These are phyloP conservation scores for Chloroceryle aenea DNA, from an alignment of 2,113 vertebrate genomes.

Conservation along the genomic window DNA sequence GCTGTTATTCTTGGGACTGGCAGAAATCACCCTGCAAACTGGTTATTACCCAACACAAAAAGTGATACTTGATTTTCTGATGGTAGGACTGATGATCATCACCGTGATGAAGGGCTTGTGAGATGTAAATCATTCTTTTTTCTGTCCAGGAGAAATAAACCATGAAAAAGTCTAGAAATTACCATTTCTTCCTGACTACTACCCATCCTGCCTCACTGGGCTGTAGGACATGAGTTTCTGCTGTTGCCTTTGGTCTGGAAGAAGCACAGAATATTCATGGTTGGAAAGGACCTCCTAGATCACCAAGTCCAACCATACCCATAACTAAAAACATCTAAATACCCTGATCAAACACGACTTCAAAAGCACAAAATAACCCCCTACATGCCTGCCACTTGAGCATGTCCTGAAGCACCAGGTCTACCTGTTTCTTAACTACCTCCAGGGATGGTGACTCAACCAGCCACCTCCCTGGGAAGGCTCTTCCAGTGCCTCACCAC, in stretches of 20 bases:
- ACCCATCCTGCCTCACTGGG: not conserved
- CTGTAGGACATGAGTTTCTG: not conserved
- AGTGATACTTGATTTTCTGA: not conserved
- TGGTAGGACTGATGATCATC: not conserved
- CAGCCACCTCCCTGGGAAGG: too few species aligned
- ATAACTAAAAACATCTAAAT: too few species aligned
- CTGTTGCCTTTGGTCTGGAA: not conserved
- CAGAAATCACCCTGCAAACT: not conserved
- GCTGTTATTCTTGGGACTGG: not conserved
- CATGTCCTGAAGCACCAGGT: too few species aligned
- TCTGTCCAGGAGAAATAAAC: not conserved
- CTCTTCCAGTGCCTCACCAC: too few species aligned
- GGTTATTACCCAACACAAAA: not conserved
- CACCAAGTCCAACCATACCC: too few species aligned
- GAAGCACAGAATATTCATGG: not conserved
- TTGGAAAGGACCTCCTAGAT: too few species aligned
- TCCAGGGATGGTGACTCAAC: too few species aligned
- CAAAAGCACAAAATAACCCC: too few species aligned
- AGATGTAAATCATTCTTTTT: not conserved
- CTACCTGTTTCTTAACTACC: too few species aligned
- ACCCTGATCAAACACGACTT: too few species aligned
- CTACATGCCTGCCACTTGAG: too few species aligned
- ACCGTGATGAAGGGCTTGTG: not conserved
- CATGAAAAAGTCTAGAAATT: not conserved
- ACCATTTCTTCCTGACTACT: rapidly evolving